These are phyloP conservation scores for Acanthurus leucopareius DNA, from an alignment of 2,797 vertebrate species.

Conservation along the genomic window DNA sequence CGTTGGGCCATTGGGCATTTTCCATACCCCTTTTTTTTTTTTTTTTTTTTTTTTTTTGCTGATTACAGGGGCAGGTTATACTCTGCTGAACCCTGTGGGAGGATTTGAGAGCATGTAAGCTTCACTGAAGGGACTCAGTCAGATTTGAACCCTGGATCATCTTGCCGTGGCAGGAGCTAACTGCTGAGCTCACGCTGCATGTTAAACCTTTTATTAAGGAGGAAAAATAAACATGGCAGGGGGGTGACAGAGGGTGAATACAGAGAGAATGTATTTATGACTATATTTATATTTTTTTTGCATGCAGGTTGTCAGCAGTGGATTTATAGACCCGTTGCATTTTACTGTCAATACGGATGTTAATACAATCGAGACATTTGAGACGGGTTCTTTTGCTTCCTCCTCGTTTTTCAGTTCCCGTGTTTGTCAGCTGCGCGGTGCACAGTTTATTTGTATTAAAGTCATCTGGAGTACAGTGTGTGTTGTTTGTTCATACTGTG, in stretches of 20 bases:
- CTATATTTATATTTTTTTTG: neutral
- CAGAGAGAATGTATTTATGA: neutral
- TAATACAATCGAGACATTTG: slow-evolving; percentile 1
- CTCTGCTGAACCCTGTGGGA: neutral
- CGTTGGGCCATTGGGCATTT: neutral
- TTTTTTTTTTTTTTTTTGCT: neutral
- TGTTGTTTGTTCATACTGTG: slow-evolving; percentile 28
- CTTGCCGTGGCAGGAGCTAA: slow-evolving; percentile 17
- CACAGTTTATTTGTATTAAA: slow-evolving; percentile 10
- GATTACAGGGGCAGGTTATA: neutral
- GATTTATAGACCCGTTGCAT: neutral
- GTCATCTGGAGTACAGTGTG: slow-evolving; percentile 2
- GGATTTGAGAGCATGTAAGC: slow-evolving; percentile 5
- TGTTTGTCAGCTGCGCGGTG: slow-evolving; percentile 17
- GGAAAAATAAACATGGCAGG: slow-evolving; percentile 10
- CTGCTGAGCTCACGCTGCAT: slow-evolving; percentile 36
- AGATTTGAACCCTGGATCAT: slow-evolving; percentile 22
- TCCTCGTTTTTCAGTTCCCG: slow-evolving; percentile 1
- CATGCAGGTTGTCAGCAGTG: neutral
- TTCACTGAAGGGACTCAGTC: neutral
- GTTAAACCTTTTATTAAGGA: slow-evolving; percentile 40
- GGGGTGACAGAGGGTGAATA: neutral
- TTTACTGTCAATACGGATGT: slow-evolving; percentile 4
- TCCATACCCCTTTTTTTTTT: neutral
- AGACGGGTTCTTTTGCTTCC: neutral